These are phyloP conservation scores for Apamea crenata DNA, from an alignment of 2,888 invertebrate species.

Conservation along the genomic window DNA sequence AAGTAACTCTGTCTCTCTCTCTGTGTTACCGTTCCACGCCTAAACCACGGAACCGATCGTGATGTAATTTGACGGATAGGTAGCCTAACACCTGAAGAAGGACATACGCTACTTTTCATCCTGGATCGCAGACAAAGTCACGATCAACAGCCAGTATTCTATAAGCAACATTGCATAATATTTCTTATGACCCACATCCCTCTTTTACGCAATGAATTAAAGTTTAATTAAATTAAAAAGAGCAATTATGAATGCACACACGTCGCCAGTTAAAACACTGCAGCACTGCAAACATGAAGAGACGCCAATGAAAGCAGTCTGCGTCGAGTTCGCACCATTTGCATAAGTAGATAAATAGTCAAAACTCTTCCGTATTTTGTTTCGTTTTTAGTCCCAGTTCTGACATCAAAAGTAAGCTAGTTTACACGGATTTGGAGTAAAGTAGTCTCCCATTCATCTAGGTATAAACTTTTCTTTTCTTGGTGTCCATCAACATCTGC, in stretches of 20 bases:
- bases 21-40: no score
- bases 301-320: slow-evolving; percentile 22
- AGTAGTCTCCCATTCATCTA: no score
- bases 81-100: background rate
- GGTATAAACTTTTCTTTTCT: no score
- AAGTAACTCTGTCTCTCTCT: no score
- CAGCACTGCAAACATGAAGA: slow-evolving; percentile 3
- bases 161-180: no score
- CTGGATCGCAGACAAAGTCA: background rate
- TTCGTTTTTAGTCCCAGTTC: slow-evolving; percentile 5
- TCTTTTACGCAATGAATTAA: background rate
- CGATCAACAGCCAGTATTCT: no score
- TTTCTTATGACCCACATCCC: no score
- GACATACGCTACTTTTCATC: background rate
- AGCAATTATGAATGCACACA: slow-evolving; percentile 38
- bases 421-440: background rate
- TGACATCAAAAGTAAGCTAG: slow-evolving; percentile 12
- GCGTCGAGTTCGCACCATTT: slow-evolving; percentile 39
- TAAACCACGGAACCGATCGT: no score
- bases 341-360: slow-evolving; percentile 42
- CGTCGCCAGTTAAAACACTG: slow-evolving; percentile 18
- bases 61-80: no score
- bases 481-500: no score
- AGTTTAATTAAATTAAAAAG: slow-evolving; percentile 4
- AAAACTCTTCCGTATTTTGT: slow-evolving; percentile 27